Percentiles rank a stretch among this genome's conserved stretches.
These are phyloP conservation scores for Euleptes europaea DNA, from an alignment of 2,113 vertebrate genomes.

Conservation along the genomic window DNA sequence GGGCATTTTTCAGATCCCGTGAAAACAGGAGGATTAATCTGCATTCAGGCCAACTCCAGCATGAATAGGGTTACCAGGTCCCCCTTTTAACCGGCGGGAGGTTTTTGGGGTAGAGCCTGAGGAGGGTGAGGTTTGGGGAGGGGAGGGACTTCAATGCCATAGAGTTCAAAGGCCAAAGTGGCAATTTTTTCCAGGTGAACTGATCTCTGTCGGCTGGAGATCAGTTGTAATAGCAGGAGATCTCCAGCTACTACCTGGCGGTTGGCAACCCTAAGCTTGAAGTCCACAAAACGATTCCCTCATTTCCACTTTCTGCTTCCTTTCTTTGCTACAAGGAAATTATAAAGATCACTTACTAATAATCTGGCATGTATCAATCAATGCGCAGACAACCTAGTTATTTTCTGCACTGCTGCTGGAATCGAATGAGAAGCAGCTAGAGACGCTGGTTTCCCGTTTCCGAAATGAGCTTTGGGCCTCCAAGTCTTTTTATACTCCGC, in stretches of 20 bases:
- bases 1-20: neutral
- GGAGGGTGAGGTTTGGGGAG: too few relatives aligned
- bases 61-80: too few relatives aligned
- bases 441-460: slow-evolving; percentile 4
- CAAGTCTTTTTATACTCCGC: neutral
- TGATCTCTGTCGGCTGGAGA: too few relatives aligned
- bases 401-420: neutral
- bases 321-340: neutral
- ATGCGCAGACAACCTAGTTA: neutral
- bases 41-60: too few relatives aligned
- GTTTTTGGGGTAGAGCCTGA: too few relatives aligned
- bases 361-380: neutral
- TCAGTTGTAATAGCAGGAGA: too few relatives aligned
- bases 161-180: too few relatives aligned
- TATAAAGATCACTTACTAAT: neutral
- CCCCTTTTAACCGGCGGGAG: too few relatives aligned
- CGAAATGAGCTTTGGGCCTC: neutral
- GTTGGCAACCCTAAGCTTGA: too few relatives aligned
- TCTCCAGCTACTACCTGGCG: too few relatives aligned
- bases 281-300: neutral
- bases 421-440: neutral
- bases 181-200: too few relatives aligned
- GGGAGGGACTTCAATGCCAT: too few relatives aligned
- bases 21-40: neutral
- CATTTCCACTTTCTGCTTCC: neutral